Evolutionary conservation across 2,888 invertebrate species (phyloP).

Genomic region (Athetis lepigone): DNA sequence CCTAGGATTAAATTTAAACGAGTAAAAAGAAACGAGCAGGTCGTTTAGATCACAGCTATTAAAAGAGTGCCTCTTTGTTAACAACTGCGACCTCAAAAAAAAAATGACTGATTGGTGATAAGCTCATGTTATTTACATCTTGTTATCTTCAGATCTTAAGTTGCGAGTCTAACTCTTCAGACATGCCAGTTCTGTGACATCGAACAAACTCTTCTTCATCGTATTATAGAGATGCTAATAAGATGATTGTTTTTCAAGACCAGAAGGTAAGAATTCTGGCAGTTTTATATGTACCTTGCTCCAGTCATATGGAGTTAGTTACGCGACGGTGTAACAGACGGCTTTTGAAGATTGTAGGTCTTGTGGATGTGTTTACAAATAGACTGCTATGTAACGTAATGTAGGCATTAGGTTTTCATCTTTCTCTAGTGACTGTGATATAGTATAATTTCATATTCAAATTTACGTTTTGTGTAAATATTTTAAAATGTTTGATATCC

Average conservation of each 20-base stretch:
- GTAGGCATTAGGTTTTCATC: slow-evolving; percentile 82
- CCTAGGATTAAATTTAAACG: too few relatives aligned
- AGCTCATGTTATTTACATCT: too few relatives aligned
- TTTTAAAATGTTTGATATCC: slow-evolving; percentile 87
- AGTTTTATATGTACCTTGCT: not conserved
- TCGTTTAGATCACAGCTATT: too few relatives aligned
- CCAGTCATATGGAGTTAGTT: slow-evolving; percentile 21
- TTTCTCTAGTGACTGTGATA: slow-evolving; percentile 90
- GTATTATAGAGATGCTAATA: not conserved
- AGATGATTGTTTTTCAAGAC: too few relatives aligned
- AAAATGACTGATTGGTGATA: too few relatives aligned
- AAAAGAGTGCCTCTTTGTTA: too few relatives aligned
- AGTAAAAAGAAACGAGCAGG: too few relatives aligned
- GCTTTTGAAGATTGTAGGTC: slow-evolving; percentile 75
- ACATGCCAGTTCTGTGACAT: too few relatives aligned
- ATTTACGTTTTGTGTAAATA: slow-evolving; percentile 86
- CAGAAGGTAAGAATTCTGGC: not conserved
- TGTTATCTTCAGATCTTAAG: too few relatives aligned
- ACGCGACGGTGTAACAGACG: slow-evolving; percentile 70
- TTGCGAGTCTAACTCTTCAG: too few relatives aligned
- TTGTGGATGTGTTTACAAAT: slow-evolving; percentile 83
- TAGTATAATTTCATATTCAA: slow-evolving; percentile 86
- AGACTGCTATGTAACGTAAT: slow-evolving; percentile 83
- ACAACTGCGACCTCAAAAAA: too few relatives aligned
- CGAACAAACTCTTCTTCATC: too few relatives aligned